Evolutionary conservation across 2,888 invertebrate genomes (phyloP), one percentile per base, ranked within the genome.

Genomic region (Lepas anatifera): DNA sequence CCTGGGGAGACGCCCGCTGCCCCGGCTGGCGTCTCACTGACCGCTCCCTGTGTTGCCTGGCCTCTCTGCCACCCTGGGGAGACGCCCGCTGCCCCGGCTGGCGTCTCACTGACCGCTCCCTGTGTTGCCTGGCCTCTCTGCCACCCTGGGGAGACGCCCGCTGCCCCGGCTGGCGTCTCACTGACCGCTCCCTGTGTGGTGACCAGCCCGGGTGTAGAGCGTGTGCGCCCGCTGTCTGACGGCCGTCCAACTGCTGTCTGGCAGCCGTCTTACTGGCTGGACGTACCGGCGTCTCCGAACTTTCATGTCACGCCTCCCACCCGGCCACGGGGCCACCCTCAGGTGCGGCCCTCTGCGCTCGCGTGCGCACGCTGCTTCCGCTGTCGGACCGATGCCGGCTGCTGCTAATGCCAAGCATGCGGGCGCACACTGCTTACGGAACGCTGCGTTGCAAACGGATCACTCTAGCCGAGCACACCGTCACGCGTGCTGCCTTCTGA

Each of bases 291-390:
- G 22, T 8, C 58, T 18, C 58, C 58, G 2, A 22, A 22, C 18
- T 22, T 58, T 32, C 32, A 35, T 58, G 58, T 58, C 32, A 58
- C 58, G 58, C 58, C 58, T 13, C 52, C 52, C 32, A 58, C 58
- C 35, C 58, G 32, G 22, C 58, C 32, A 1, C 58, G 58, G 22
- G 35, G 13, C 7, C 22, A 8, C 22, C 2, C 22, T 10, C 58
- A 58, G 58, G 58, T 58, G 58, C 48, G 48, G n/a, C 25, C n/a
- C 2, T 41, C 41, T 2, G 41, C 2, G 41, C 41, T 41, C 41
- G 41, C 2, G 1, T 41, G 41, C 41, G n/a, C n/a, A n/a, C n/a
- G n/a, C n/a, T n/a, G n/a, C n/a, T n/a, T n/a, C n/a, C n/a, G n/a
- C n/a, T n/a, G n/a, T n/a, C n/a, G n/a, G n/a, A n/a, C n/a, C n/a